Conservation (phyloP, 2,797 vertebrate genomes). For the Holocentrus rufus region DNA sequence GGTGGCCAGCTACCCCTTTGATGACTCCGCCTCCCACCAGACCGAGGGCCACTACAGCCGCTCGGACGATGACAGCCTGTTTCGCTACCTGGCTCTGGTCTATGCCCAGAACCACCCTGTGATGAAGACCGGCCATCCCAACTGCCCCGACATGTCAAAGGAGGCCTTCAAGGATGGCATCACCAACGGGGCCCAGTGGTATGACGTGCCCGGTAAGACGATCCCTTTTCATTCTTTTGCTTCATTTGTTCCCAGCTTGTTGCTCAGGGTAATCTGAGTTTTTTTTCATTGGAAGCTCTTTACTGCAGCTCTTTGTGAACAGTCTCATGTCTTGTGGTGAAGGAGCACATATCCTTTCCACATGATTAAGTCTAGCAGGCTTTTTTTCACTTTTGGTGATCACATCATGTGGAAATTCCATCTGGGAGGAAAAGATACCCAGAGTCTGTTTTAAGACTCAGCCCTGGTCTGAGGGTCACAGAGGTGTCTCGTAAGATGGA, state of each 20-base stretch:
- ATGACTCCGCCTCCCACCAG: constrained; percentile 87
- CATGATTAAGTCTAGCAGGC: constrained; percentile 6
- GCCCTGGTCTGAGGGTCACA: not conserved
- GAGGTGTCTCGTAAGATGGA: not conserved
- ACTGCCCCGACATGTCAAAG: constrained; percentile 77
- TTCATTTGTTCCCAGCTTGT: not conserved
- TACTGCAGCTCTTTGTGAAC: not conserved
- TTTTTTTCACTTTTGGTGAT: not conserved
- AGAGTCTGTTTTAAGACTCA: not conserved
- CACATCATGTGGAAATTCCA: constrained; percentile 16
- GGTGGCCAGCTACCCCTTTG: constrained; percentile 97
- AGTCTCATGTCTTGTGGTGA: constrained; percentile 14
- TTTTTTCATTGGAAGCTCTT: not conserved
- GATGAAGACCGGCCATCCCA: constrained; percentile 92
- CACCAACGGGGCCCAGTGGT: constrained; percentile 96
- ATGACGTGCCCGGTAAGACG: constrained; percentile 91
- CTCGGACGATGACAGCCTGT: constrained; percentile 91
- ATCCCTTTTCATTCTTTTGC: not conserved
- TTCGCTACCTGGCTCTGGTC: constrained; percentile 88
- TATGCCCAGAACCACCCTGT: constrained; percentile 91
- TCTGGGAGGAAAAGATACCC: constrained; percentile 3
- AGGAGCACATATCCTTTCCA: constrained; percentile 6
- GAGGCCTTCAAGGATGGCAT: constrained; percentile 94
- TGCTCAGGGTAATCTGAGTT: not conserved
- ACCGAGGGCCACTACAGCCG: constrained; percentile 86